Evolutionary conservation across 2,797 vertebrate genomes (phyloP).

Genomic region (Pantherophis alleghaniensis): DNA sequence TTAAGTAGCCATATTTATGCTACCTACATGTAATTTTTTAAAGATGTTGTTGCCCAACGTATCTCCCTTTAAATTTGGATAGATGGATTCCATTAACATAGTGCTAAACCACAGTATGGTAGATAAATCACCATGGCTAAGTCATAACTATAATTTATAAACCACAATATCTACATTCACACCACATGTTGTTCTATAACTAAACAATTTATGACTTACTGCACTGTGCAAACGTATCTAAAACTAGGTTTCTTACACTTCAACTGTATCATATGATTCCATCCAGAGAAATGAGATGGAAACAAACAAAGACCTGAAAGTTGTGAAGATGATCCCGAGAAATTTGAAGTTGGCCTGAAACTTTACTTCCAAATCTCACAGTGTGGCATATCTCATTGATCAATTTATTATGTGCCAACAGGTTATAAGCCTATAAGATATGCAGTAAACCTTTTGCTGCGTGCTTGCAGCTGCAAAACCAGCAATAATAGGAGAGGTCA

Average conservation of each 20-base stretch:
- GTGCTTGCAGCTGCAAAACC: background rate
- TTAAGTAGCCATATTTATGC: background rate
- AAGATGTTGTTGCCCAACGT: background rate
- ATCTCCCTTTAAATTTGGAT: background rate
- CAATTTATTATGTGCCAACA: background rate
- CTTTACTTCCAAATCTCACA: background rate
- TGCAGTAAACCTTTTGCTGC: background rate
- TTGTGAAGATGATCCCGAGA: background rate
- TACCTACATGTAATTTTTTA: background rate
- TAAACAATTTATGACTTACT: background rate
- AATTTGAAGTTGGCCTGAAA: background rate
- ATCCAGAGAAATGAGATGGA: background rate
- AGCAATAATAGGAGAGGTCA: background rate
- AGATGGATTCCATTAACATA: background rate
- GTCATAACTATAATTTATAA: background rate
- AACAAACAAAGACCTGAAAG: background rate
- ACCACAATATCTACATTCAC: background rate
- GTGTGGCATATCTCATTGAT: background rate
- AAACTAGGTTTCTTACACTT: background rate
- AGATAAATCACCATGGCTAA: background rate
- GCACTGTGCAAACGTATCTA: background rate
- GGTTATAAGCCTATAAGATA: background rate
- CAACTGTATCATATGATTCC: background rate
- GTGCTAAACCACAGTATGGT: background rate
- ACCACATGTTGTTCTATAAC: background rate